phyloP scores from a whole-genome alignment of 2,113 vertebrate species.

The Tachysurus fulvidraco region DNA sequence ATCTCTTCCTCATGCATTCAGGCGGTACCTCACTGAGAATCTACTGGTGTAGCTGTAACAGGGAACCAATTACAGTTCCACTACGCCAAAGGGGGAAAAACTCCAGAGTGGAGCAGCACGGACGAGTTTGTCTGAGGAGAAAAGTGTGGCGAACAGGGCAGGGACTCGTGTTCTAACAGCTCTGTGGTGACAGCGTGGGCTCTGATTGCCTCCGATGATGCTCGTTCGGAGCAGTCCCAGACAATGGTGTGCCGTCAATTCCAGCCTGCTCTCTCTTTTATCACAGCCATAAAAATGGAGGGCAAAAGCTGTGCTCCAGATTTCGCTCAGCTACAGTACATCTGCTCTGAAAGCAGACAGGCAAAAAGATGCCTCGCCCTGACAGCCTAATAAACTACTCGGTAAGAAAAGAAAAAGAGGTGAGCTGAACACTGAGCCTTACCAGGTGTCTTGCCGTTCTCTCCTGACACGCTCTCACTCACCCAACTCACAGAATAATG shows the following conservation, averaged over 20 bases:
- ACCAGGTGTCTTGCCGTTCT: conserved; percentile 33
- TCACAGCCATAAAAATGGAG: conserved; percentile 47
- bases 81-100: conserved; percentile 52
- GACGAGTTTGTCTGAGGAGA: conserved; percentile 25
- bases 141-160: conserved; percentile 25
- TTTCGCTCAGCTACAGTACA: conserved; percentile 37
- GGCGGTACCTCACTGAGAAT: conserved; percentile 37
- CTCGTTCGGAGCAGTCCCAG: conserved; percentile 21
- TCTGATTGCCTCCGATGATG: conserved; percentile 28
- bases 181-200: conserved; percentile 22
- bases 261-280: conserved; percentile 39
- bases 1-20: conserved; percentile 9
- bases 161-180: conserved; percentile 23
- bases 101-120: conserved; percentile 41
- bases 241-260: conserved; percentile 38
- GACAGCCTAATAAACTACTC: conserved; percentile 51
- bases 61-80: conserved; percentile 59
- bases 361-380: conserved; percentile 39
- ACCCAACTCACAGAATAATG: background rate
- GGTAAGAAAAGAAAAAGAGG: conserved; percentile 33
- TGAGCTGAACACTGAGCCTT: conserved; percentile 35
- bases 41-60: conserved; percentile 15
- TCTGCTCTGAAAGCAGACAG: conserved; percentile 48
- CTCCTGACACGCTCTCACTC: background rate
- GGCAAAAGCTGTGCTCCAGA: conserved; percentile 47